Base-by-base conservation (phyloP, 1,140 invertebrate genomes). In the Lucilia sericata region DNA sequence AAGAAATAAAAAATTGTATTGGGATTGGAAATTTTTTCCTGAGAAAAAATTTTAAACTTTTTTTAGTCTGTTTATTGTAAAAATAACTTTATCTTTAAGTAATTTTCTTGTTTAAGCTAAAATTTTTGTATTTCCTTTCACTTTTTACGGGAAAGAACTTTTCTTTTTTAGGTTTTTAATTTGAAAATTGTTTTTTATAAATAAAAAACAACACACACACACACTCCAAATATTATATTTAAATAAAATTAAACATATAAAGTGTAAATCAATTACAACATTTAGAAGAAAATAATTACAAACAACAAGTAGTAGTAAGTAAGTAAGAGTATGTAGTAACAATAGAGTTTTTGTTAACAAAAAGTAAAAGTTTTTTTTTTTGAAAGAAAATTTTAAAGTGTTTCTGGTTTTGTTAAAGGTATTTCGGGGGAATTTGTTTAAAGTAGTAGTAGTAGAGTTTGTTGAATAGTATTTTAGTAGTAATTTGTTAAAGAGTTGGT, bases 231-330 rank as follows among this genome's bases (percentile, higher is more conserved):
- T 30, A 30, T 21, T 21, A 30, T 21, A 30, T 7, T 74, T 74
- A 21, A 76, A 76, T 7, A 76, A 76, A 76, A 76, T 60, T 75
- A 75, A 78, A 78, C 75, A 78, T 21, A 49, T 21, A 49, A 80
- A 49, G 47, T 80, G 76, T 80, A 80, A 17, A 80, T 80, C 14
- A 80, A 49, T 80, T 49, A 80, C 76, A 80, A 80, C 76, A 80
- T 80, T 80, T 80, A 80, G 47, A 49, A 80, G 76, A 47, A n/a
- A 47, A 47, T 36, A 78, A 74, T 21, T 25, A 76, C 42, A 80
- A 80, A 80, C 76, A 80, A 80, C 76, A 80, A 42, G 42, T 42
- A 84, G 70, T 60, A 84, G 70, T 70, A 30, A 30, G 25, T 30
- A 30, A 30, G 25, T 30, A 30, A 30, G 25, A 30, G 25, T 30